A percentile compares a stretch with the other conserved stretches of the same genome.
Conservation (phyloP, 2,888 invertebrate genomes). For the Listrodromus nycthemerus region DNA sequence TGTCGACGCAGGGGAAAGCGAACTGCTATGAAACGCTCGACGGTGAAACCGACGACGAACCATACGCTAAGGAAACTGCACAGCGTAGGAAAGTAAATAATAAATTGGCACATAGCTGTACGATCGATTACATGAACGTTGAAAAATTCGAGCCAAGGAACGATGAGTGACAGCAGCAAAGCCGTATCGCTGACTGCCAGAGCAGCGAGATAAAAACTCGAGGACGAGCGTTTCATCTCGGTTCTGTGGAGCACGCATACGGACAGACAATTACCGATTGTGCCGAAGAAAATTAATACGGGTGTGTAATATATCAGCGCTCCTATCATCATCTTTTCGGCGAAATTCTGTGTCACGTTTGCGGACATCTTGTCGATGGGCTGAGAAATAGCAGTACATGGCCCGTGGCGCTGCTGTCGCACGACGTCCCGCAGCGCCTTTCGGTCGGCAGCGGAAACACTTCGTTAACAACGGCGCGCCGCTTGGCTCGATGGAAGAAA, state of each 20-base stretch:
- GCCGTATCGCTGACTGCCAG: conserved; percentile 92
- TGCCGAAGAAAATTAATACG: conserved; percentile 89
- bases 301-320: conserved; percentile 89
- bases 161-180: conserved; percentile 89
- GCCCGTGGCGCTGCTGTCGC: background rate
- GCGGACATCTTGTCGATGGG: background rate
- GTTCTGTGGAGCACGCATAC: conserved; percentile 90
- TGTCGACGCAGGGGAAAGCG: conserved; percentile 90
- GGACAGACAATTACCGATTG: conserved; percentile 90
- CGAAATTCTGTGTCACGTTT: conserved; percentile 45
- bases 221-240: conserved; percentile 90
- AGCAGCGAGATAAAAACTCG: conserved; percentile 91
- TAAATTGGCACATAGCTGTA: conserved; percentile 89
- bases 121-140: conserved; percentile 87
- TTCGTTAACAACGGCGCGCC: background rate
- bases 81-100: conserved; percentile 90
- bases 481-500: no score
- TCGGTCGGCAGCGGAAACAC: background rate
- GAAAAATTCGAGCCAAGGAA: conserved; percentile 89
- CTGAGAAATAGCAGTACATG: background rate
- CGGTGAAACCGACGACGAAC: conserved; percentile 94
- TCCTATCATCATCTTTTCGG: conserved; percentile 71
- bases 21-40: conserved; percentile 94
- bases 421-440: background rate
- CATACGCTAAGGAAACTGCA: conserved; percentile 93